Evolutionary conservation across 2,888 invertebrate species (phyloP).

Genomic region (Cheiracanthium punctorium): DNA sequence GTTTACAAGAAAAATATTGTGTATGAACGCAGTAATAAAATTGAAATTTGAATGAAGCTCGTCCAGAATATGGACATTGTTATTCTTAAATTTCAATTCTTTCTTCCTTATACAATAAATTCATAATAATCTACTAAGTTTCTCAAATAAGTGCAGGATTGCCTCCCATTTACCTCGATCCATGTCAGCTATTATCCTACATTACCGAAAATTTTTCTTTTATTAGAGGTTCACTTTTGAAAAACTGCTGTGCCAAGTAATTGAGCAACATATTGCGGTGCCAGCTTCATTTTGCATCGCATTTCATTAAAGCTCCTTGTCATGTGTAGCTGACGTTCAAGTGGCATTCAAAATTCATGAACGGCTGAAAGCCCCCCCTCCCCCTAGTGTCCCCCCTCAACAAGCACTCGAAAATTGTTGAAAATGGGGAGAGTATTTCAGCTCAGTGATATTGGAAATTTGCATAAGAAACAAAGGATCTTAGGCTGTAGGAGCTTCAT

Average conservation of each 20-base stretch:
- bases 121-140: too few species aligned
- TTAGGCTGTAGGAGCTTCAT: too few species aligned
- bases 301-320: neutral
- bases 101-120: too few species aligned
- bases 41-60: too few species aligned
- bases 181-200: too few species aligned
- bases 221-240: neutral
- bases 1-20: too few species aligned
- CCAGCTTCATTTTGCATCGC: neutral
- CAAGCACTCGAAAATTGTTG: neutral
- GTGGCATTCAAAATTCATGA: conserved; percentile 6
- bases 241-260: conserved; percentile 1
- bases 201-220: neutral
- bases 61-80: too few species aligned
- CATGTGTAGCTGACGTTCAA: neutral
- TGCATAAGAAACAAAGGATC: too few species aligned
- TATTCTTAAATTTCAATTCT: too few species aligned
- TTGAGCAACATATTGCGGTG: neutral
- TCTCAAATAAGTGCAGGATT: neutral
- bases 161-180: neutral
- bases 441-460: too few species aligned
- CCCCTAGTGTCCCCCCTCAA: too few species aligned
- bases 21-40: too few species aligned
- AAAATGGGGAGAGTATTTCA: neutral
- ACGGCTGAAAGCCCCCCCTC: neutral